Evolutionary conservation across 1,140 invertebrate genomes (phyloP), one percentile per base, ranked within the genome.

Genomic region (Drosophila repletoides): DNA sequence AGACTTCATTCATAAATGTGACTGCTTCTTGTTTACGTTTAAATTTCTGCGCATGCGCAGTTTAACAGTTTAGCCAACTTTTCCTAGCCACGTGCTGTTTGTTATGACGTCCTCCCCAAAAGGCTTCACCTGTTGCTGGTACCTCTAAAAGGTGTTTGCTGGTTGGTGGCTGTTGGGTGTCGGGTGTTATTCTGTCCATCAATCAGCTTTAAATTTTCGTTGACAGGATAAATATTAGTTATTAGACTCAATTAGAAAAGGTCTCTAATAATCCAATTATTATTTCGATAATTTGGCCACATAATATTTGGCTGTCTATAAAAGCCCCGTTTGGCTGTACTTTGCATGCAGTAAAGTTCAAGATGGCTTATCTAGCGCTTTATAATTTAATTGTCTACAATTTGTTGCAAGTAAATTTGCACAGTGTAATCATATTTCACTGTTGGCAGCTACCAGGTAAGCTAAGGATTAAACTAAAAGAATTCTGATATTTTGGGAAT

Each of bases 1-100:
- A 17, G 19, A 22, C 28, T 86, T 69, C 80, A 86, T 86, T 86
- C 80, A 86, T 86, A 86, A 86, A 86, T 76, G 53, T 43, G 29
- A 52, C 66, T 59, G 43, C 43, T 46, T 9, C 7, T 71, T 83
- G 74, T 79, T 84, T 84, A 83, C 79, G 65, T 69, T 58, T 15
- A 22, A 38, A 41, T 49, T 73, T 40, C 41, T 71, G 70, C 79
- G 79, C 79, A 70, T 52, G 71, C 79, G 79, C 71, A 36, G n/a
- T n/a, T n/a, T n/a, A n/a, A n/a, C n/a, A n/a, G n/a, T n/a, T n/a
- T 24, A 28, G 5, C 22, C 1, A 31, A 2, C 5, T 21, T 6
- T 22, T 53, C 41, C 15, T 29, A 28, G 58, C 7, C 55, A 60
- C 41, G 40, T 71, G 70, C 41, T 26, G 3, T 19, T 12, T 58